A percentile compares a stretch with the other conserved stretches of the same genome.
Conservation (phyloP, 2,113 vertebrate species). For the Ptilorrhoa leucosticta region DNA sequence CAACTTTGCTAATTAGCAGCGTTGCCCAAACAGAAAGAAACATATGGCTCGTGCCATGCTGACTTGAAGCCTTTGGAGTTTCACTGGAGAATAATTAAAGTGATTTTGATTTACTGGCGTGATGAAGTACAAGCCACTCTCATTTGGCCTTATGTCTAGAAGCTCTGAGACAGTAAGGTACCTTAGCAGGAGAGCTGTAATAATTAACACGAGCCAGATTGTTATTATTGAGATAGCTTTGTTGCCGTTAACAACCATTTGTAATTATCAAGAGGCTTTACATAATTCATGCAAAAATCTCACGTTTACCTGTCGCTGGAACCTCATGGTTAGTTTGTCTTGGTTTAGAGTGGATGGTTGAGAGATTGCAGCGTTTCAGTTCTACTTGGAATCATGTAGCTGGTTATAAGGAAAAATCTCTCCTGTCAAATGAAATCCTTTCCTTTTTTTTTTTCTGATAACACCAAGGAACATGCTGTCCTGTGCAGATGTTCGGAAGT, state of each 20-base stretch:
- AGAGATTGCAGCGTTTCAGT: not conserved
- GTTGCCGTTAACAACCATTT: not conserved
- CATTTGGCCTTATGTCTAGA: not conserved
- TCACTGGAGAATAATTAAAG: constrained; percentile 39
- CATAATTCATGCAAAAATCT: not conserved
- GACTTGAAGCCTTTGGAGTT: constrained; percentile 29
- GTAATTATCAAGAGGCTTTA: constrained; percentile 32
- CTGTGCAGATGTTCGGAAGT: not conserved
- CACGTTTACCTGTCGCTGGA: not conserved
- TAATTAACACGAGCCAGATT: constrained; percentile 30
- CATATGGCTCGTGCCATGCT: not conserved
- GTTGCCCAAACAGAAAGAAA: not conserved
- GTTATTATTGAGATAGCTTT: not conserved
- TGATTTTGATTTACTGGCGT: constrained; percentile 14
- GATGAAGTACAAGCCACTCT: not conserved
- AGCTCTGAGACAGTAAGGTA: not conserved
- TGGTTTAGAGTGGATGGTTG: not conserved
- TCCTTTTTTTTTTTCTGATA: not conserved
- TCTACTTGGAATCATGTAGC: not conserved
- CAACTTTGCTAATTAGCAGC: not conserved
- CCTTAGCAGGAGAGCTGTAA: constrained; percentile 11
- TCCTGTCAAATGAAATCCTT: not conserved
- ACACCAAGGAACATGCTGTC: not conserved
- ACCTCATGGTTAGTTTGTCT: not conserved
- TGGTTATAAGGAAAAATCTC: not conserved